These are phyloP conservation scores for Eira barbara DNA, from an alignment of 2,113 vertebrate genomes.

Conservation along the genomic window DNA sequence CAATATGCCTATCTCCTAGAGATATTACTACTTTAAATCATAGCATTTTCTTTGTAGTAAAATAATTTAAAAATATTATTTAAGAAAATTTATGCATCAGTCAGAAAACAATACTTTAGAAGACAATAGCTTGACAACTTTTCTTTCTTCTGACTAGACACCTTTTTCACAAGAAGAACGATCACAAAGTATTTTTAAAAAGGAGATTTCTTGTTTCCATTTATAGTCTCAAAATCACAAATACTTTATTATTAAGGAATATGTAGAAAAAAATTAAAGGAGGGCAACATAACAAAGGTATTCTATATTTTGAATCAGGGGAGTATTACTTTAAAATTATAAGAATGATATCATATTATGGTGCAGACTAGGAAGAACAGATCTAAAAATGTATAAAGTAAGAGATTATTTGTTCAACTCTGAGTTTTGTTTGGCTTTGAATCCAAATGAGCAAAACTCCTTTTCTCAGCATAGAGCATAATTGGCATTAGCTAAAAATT, in stretches of 20 bases:
- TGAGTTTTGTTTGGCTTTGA: background rate
- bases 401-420: background rate
- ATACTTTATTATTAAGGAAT: background rate
- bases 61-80: background rate
- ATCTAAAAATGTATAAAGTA: background rate
- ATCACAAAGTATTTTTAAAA: background rate
- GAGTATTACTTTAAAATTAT: background rate
- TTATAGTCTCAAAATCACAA: background rate
- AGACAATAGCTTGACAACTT: background rate
- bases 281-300: background rate
- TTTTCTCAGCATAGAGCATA: background rate
- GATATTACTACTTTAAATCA: background rate
- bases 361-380: background rate
- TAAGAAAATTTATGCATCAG: background rate
- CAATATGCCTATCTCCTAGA: background rate
- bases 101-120: background rate
- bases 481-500: background rate
- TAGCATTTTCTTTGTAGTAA: background rate
- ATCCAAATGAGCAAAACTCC: background rate
- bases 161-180: background rate
- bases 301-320: background rate
- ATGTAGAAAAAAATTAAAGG: background rate
- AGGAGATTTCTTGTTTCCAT: background rate
- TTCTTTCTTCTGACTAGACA: background rate
- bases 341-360: background rate